These are phyloP conservation scores for Malaclemys terrapin DNA, from an alignment of 2,113 vertebrate genomes.

Conservation along the genomic window DNA sequence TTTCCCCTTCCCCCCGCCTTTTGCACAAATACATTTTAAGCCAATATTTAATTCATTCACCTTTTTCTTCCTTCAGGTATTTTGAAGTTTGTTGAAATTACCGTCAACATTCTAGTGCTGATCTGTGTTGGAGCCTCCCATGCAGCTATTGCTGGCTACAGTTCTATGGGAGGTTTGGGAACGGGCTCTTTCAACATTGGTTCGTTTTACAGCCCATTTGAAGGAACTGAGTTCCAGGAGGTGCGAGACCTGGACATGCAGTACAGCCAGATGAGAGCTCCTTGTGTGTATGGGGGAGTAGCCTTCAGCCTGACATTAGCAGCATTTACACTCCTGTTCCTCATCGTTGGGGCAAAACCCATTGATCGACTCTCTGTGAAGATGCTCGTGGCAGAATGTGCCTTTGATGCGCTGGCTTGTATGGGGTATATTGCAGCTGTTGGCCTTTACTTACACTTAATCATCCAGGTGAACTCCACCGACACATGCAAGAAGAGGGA, in stretches of 20 bases:
- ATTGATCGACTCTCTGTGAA: slow-evolving; percentile 75
- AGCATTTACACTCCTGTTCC: slow-evolving; percentile 85
- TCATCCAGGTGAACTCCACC: slow-evolving; percentile 84
- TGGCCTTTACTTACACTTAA: slow-evolving; percentile 88
- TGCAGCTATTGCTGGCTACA: slow-evolving; percentile 82
- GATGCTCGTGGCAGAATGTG: slow-evolving; percentile 79
- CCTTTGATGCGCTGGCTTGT: slow-evolving; percentile 80
- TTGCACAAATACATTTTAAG: neutral
- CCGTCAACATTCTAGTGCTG: slow-evolving; percentile 84
- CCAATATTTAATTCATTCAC: neutral
- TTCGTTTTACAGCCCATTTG: slow-evolving; percentile 81
- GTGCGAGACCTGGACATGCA: slow-evolving; percentile 88
- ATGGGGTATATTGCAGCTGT: slow-evolving; percentile 80
- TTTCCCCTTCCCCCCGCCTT: too few species aligned
- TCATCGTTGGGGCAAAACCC: slow-evolving; percentile 83
- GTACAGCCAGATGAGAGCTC: slow-evolving; percentile 90
- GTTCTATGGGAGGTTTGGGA: slow-evolving; percentile 73
- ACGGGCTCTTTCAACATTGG: slow-evolving; percentile 80
- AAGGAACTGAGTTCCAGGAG: slow-evolving; percentile 87
- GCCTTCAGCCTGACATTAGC: slow-evolving; percentile 81
- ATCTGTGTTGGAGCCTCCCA: slow-evolving; percentile 85
- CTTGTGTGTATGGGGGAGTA: slow-evolving; percentile 86
- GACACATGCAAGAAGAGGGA: slow-evolving; percentile 83
- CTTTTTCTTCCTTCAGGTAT: slow-evolving; percentile 76
- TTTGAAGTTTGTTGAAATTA: slow-evolving; percentile 82